Conservation (phyloP, 1,140 invertebrate genomes). For the Batillaria attramentaria region DNA sequence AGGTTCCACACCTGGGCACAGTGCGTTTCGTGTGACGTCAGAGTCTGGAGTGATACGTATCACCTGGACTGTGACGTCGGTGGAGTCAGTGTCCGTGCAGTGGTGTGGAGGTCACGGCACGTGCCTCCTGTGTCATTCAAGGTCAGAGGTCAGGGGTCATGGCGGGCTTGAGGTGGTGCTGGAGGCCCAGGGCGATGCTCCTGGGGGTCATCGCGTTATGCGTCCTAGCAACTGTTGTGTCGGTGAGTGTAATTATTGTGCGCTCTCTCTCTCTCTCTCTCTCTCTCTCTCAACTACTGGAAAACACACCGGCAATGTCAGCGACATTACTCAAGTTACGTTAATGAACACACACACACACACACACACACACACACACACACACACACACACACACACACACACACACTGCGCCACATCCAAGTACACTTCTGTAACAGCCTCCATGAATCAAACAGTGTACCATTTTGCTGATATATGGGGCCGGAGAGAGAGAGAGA, state of each 20-base stretch:
- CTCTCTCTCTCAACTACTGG: neutral
- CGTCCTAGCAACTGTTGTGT: neutral
- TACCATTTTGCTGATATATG: neutral
- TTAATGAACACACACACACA: neutral
- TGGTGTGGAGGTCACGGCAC: too few relatives aligned
- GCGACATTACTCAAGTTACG: neutral
- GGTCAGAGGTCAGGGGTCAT: too few relatives aligned
- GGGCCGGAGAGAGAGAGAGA: neutral
- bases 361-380: neutral
- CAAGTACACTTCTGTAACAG: neutral
- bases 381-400: too few relatives aligned
- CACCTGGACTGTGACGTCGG: too few relatives aligned
- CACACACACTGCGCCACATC: neutral
- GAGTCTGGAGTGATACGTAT: too few relatives aligned
- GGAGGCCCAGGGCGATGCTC: neutral
- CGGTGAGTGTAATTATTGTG: neutral
- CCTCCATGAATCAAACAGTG: neutral
- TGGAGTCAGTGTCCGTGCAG: too few relatives aligned
- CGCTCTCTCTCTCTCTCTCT: neutral
- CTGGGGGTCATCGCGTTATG: neutral
- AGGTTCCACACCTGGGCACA: too few relatives aligned
- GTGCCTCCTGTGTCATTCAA: too few relatives aligned
- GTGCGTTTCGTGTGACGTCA: too few relatives aligned
- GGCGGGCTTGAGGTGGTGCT: too few relatives aligned
- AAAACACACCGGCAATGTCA: neutral